A percentile compares a stretch with the other conserved stretches of the same genome.
Conservation (phyloP, 2,888 invertebrate genomes). For the Lithophane ornitopus region DNA sequence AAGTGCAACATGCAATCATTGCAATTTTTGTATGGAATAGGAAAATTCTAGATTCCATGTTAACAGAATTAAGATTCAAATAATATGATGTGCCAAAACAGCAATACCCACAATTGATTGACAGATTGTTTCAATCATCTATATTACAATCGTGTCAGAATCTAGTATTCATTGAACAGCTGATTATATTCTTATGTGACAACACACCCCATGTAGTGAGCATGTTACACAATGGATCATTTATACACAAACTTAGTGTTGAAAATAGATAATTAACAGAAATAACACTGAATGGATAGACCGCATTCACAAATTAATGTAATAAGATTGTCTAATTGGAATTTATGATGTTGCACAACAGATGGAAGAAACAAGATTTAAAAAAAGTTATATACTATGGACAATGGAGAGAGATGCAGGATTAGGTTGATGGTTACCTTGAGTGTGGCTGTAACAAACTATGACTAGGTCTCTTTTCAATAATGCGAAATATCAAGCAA, state of each 20-base stretch:
- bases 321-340: not conserved
- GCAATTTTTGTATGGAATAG: conserved; percentile 5
- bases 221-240: not conserved
- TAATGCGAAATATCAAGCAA: conserved; percentile 12
- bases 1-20: conserved; percentile 34
- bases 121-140: conserved; percentile 11
- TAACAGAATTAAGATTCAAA: not conserved
- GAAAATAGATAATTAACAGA: not conserved
- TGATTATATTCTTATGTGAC: conserved; percentile 20
- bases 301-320: conserved; percentile 4
- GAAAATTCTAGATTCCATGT: not conserved
- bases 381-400: conserved; percentile 8
- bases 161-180: conserved; percentile 18
- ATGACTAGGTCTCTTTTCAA: not conserved
- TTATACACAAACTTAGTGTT: not conserved
- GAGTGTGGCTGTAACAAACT: not conserved
- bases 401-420: not conserved
- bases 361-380: conserved; percentile 1
- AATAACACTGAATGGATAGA: not conserved
- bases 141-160: conserved; percentile 24
- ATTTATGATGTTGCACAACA: conserved; percentile 1
- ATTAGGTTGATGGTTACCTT: not conserved
- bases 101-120: not conserved
- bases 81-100: not conserved
- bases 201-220: not conserved